Evolutionary conservation across 2,888 invertebrate genomes (phyloP), one percentile per base, ranked within the genome.

Genomic region (Cremastinae sp.): DNA sequence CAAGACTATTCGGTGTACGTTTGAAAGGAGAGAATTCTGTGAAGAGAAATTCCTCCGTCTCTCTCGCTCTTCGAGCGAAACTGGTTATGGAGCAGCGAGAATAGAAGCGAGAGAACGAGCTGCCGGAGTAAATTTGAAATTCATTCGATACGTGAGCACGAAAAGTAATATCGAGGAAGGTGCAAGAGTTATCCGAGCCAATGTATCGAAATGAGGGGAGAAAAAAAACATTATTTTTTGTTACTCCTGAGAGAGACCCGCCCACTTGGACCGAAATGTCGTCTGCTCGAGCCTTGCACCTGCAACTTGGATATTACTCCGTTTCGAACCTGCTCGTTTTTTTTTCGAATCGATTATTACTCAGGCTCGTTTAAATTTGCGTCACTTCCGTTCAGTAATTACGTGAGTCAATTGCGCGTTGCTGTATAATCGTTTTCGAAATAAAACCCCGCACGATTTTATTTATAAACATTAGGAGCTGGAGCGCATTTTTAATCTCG

Each of bases 51-150:
- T 70, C 35, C 53, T 53, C 69, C 37, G 55, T 45, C 66, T 66
- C 47, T 59, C 64, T 55, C 51, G 18, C 16, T 56, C 58, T 74
- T 64, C 49, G 28, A 55, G 61, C 49, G 66, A 71, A 75, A 75
- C 66, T 75, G 71, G 75, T 75, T 71, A 71, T 72, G 51, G 28
- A 56, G 41, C 65, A 16, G 61, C 28, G 66, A 75, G 59, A 61
- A n/a, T n/a, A 37, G 51, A 59, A 58, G 51, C 55, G 37, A 64
- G 58, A 20, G 39, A 37, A 58, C 61, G 62, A 35, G 22, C 37
- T 66, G 12, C 43, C n/a, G 41, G 47, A 20, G 61, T 20, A 55
- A 18, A 20, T 43, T 49, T 28, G 41, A 49, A 61, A 62, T 66
- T 72, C 45, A 12, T 37, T 47, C 47, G 65, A 51, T 51, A 53